Evolutionary conservation across 2,888 invertebrate genomes (phyloP), one percentile per base, ranked within the genome.

Genomic region (Phasia obesa): DNA sequence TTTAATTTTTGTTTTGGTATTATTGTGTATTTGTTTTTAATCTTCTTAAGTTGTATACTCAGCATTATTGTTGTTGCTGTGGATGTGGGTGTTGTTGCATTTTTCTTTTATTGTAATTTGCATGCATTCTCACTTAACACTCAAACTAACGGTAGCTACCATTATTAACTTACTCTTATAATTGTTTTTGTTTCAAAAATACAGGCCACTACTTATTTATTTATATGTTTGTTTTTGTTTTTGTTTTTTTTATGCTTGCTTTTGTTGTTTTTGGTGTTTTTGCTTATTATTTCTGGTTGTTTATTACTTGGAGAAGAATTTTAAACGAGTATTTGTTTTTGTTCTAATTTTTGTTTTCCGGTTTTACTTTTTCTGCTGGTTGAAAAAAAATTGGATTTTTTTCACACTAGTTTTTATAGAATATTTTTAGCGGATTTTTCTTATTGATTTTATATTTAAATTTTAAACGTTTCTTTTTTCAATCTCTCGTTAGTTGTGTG

Each of bases 21-120:
- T 67, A 17, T 78, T 62, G 38, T 81, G n/a, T n/a, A n/a, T 49
- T 67, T 44, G 64, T 21, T 49, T 6, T 53, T 81, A 83, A 83
- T 78, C 82, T 70, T 59, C 75, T 83, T 83, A 75, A 67, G 23
- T 47, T 59, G 23, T 75, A 70, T 78, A 60, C 51, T 31, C 21
- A 38, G 19, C 13, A 62, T 27, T 60, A 42, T 62, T 62, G 62
- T 53, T 64, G 47, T 64, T 17, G 4, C 7, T 44, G 23, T 60
- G 49, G 4, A 25, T 60, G 31, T 64, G 55, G 62, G 44, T 64
- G 55, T 57, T 17, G 5, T 19, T 47, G 23, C n/a, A n/a, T n/a
- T n/a, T 4, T 49, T 35, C 9, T 35, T 9, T 35, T 9, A 47
- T 21, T 57, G n/a, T 62, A 11, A 17, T 74, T 64, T 74, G n/a